phyloP scores from a whole-genome alignment of 2,888 invertebrate genomes.

The Syrista parreyssii region DNA sequence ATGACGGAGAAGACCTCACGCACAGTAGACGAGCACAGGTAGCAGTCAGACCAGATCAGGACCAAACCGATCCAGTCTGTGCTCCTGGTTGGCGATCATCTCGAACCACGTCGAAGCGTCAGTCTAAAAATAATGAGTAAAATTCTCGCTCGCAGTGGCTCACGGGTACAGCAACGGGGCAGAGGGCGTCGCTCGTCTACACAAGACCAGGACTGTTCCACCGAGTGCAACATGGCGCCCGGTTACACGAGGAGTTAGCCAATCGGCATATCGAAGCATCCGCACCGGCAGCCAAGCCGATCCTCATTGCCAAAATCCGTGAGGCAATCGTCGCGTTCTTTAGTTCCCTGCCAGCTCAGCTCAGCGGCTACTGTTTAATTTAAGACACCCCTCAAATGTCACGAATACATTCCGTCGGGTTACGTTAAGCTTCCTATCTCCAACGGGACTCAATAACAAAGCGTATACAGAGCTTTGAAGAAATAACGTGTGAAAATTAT shows the following conservation, averaged over 20 bases:
- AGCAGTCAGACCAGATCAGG: conserved; percentile 9
- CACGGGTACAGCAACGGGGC: background rate
- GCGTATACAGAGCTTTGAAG: background rate
- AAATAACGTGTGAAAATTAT: background rate
- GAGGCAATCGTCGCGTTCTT: conserved; percentile 53
- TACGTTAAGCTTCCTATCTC: background rate
- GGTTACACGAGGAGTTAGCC: background rate
- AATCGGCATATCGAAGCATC: conserved; percentile 10
- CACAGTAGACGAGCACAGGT: conserved; percentile 26
- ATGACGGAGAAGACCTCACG: background rate
- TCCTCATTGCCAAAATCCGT: conserved; percentile 44
- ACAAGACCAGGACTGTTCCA: background rate
- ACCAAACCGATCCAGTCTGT: background rate
- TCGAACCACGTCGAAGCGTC: background rate
- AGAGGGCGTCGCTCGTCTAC: background rate
- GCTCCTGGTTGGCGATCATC: background rate
- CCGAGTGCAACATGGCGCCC: background rate
- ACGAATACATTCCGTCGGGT: conserved; percentile 53
- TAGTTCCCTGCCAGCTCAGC: conserved; percentile 48
- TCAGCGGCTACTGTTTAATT: conserved; percentile 54
- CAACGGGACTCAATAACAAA: background rate
- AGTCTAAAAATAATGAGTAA: background rate
- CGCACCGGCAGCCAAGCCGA: conserved; percentile 19
- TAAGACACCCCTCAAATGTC: conserved; percentile 63
- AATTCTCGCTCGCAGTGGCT: background rate